phyloP scores from a whole-genome alignment of 2,888 invertebrate genomes.

The Aplocera efformata region DNA sequence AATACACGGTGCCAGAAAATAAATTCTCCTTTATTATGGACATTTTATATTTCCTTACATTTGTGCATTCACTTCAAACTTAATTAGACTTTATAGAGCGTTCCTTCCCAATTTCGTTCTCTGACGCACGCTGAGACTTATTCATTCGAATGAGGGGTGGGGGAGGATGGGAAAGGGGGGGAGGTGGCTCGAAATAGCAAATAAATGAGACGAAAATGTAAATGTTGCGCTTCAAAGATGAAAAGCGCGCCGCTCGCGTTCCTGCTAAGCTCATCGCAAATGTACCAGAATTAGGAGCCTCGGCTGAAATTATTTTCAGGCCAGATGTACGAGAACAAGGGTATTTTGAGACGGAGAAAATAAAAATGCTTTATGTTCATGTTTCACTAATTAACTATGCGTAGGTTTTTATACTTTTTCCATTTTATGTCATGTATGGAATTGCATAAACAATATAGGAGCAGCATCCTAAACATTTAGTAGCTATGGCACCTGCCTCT shows the following conservation, averaged over 20 bases:
- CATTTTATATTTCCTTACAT: constrained; percentile 72
- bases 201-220: constrained; percentile 82
- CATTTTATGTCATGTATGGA: neutral
- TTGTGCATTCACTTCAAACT: constrained; percentile 77
- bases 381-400: constrained; percentile 34
- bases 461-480: too few relatives aligned
- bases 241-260: constrained; percentile 74
- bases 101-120: constrained; percentile 78
- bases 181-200: constrained; percentile 76
- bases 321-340: constrained; percentile 57
- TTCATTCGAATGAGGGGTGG: constrained; percentile 66
- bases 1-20: constrained; percentile 39
- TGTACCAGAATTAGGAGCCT: constrained; percentile 76
- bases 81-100: constrained; percentile 81
- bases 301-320: constrained; percentile 74
- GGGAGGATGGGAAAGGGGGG: constrained; percentile 41
- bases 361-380: constrained; percentile 38
- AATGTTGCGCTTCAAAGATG: constrained; percentile 80
- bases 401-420: constrained; percentile 1
- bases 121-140: constrained; percentile 75
- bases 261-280: constrained; percentile 78
- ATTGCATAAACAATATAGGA: too few relatives aligned
- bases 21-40: constrained; percentile 55
- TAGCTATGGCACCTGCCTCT: too few relatives aligned
- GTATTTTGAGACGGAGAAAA: constrained; percentile 41